phyloP scores from a whole-genome alignment of 2,888 invertebrate genomes.

The Melanotus villosus region DNA sequence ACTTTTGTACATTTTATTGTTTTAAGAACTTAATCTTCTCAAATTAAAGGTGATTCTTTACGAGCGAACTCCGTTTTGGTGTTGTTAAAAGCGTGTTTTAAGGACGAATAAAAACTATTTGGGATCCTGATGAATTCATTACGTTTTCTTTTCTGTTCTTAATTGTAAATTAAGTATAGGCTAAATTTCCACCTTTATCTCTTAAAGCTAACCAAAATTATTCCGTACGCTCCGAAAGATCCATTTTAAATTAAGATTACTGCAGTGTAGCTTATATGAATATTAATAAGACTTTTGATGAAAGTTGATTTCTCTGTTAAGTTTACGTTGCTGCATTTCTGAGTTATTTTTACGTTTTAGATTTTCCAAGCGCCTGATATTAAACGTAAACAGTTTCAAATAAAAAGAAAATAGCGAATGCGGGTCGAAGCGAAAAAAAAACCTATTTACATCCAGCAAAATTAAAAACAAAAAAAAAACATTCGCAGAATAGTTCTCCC shows the following conservation, averaged over 20 bases:
- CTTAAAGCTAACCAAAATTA: slow-evolving; percentile 36
- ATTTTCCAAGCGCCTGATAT: slow-evolving; percentile 18
- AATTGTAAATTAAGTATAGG: slow-evolving; percentile 33
- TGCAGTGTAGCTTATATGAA: slow-evolving; percentile 45
- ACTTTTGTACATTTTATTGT: slow-evolving; percentile 32
- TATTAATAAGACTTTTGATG: slow-evolving; percentile 40
- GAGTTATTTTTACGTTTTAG: slow-evolving; percentile 25
- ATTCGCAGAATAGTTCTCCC: too few relatives aligned
- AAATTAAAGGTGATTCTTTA: slow-evolving; percentile 19
- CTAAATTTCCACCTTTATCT: slow-evolving; percentile 36
- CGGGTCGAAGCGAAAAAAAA: not conserved
- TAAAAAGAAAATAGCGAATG: not conserved
- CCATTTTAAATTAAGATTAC: slow-evolving; percentile 46
- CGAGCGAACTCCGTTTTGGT: slow-evolving; percentile 6
- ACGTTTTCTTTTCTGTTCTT: slow-evolving; percentile 27
- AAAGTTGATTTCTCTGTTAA: slow-evolving; percentile 26
- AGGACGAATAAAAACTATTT: slow-evolving; percentile 20
- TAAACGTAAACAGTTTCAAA: slow-evolving; percentile 9
- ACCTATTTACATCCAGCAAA: too few relatives aligned
- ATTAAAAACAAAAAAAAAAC: too few relatives aligned
- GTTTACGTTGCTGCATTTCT: slow-evolving; percentile 24
- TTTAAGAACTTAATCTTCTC: slow-evolving; percentile 17
- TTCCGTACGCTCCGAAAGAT: slow-evolving; percentile 36
- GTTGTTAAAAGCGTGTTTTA: slow-evolving; percentile 14
- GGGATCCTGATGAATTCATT: slow-evolving; percentile 26